phyloP scores from a whole-genome alignment of 2,797 vertebrate genomes.

The Rhabdomys pumilio region DNA sequence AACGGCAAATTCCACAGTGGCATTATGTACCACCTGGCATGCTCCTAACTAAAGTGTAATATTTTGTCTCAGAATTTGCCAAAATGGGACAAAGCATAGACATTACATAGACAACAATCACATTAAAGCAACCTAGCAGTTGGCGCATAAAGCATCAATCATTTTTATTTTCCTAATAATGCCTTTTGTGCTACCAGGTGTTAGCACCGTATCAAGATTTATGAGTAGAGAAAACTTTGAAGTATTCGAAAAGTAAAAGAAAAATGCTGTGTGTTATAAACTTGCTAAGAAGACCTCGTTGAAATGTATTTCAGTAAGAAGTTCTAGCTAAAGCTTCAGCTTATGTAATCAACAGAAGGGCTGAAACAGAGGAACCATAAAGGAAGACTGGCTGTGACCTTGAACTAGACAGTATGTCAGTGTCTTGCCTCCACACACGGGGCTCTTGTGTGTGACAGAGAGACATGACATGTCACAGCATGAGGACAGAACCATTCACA shows the following conservation, averaged over 20 bases:
- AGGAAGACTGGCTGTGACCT: background rate
- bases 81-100: constrained; percentile 66
- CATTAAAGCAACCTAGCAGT: constrained; percentile 72
- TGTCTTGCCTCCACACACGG: background rate
- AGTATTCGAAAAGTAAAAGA: constrained; percentile 54
- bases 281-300: background rate
- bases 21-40: constrained; percentile 80
- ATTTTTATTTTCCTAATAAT: constrained; percentile 73
- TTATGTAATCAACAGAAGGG: constrained; percentile 6
- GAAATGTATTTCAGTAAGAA: constrained; percentile 53
- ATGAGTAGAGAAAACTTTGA: constrained; percentile 65
- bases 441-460: background rate
- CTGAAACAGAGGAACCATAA: background rate
- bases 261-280: constrained; percentile 26
- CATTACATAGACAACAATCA: constrained; percentile 66
- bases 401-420: background rate
- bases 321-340: constrained; percentile 26
- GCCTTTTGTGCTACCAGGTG: constrained; percentile 68
- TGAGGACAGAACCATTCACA: background rate
- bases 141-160: constrained; percentile 63
- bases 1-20: constrained; percentile 69
- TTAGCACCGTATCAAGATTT: constrained; percentile 67
- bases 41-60: constrained; percentile 74
- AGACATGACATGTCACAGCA: background rate
- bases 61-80: constrained; percentile 71